phyloP scores from a whole-genome alignment of 2,888 invertebrate genomes.

The Willowsia nigromaculata region DNA sequence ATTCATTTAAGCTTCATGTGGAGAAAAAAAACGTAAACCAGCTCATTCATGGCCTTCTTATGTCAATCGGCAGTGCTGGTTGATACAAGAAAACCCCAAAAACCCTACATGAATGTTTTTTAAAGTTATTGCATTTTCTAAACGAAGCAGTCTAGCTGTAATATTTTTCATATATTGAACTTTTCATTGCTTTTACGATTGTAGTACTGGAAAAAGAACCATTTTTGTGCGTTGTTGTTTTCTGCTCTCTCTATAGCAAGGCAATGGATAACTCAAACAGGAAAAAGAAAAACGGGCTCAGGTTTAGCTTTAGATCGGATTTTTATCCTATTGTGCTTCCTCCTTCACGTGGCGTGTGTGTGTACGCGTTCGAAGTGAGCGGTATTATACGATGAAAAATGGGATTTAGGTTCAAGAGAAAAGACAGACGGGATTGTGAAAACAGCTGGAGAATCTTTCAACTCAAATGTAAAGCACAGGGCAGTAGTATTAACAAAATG shows the following conservation, averaged over 20 bases:
- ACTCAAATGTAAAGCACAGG: not conserved
- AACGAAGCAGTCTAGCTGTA: not conserved
- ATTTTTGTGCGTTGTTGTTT: not conserved
- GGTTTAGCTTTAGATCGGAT: conserved; percentile 15
- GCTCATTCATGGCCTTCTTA: not conserved
- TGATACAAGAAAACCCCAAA: not conserved
- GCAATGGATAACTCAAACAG: not conserved
- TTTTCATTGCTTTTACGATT: conserved; percentile 35
- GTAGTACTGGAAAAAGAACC: not conserved
- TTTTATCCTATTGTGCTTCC: not conserved
- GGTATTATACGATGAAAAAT: conserved; percentile 64
- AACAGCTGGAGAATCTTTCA: conserved; percentile 69
- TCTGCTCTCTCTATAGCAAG: not conserved
- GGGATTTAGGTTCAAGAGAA: conserved; percentile 55
- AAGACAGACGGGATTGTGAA: conserved; percentile 66
- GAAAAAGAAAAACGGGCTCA: conserved; percentile 30
- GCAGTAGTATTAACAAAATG: not conserved
- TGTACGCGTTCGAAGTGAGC: not conserved
- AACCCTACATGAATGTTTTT: not conserved
- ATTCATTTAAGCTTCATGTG: conserved; percentile 44
- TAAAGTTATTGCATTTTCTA: not conserved
- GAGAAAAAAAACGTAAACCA: not conserved
- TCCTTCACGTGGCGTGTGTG: not conserved
- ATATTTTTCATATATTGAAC: conserved; percentile 29
- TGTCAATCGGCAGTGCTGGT: not conserved